Percentiles rank a stretch among this genome's conserved stretches.
Conservation (phyloP, 1,140 invertebrate genomes). For the Anoplolepis gracilipes region DNA sequence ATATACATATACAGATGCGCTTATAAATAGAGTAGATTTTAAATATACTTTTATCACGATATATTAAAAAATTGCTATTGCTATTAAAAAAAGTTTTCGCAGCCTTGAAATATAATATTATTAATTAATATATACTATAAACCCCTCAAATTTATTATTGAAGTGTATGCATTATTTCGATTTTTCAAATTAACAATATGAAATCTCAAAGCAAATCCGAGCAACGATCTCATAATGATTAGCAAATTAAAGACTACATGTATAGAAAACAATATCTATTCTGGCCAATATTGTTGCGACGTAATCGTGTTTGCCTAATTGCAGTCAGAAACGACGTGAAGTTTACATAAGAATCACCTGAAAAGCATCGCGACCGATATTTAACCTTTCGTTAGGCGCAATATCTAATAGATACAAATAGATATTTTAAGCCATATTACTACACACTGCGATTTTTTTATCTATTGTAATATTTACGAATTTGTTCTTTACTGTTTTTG, state of each 20-base stretch:
- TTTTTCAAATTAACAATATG: neutral
- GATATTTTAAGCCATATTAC: no score
- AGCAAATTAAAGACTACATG: neutral
- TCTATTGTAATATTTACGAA: no score
- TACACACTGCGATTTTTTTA: no score
- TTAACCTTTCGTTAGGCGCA: no score
- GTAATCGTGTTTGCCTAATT: constrained; percentile 1
- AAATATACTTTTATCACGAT: neutral
- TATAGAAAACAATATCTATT: neutral
- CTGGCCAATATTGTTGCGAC: neutral
- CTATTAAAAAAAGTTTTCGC: neutral
- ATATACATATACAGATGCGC: neutral
- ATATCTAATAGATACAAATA: no score
- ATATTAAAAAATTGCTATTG: neutral
- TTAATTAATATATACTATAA: neutral
- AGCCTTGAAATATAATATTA: neutral
- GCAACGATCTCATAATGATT: neutral
- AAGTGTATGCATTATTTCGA: neutral
- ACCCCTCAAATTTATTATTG: neutral
- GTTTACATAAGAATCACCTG: constrained; percentile 30
- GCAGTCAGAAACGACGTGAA: neutral
- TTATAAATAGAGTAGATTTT: neutral
- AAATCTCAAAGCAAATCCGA: neutral
- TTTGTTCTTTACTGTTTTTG: no score
- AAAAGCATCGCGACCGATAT: constrained; percentile 21